phyloP scores from a whole-genome alignment of 2,797 vertebrate species.

The Mastacembelus armatus region DNA sequence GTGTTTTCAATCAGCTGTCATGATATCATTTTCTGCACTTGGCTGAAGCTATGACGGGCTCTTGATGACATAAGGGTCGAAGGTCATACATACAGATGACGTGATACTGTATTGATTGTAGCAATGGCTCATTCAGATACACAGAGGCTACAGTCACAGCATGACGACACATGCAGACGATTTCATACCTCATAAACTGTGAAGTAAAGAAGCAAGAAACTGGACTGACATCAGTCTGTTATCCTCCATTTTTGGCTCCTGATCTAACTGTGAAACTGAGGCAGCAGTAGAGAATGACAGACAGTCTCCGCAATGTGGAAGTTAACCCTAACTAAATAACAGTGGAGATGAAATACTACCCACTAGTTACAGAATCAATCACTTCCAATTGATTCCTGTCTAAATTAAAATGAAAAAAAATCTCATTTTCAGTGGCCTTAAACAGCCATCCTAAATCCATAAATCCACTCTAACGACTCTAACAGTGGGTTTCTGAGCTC shows the following conservation, averaged over 20 bases:
- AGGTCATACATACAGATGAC: slow-evolving; percentile 52
- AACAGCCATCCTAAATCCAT: slow-evolving; percentile 51
- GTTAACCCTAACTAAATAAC: not conserved
- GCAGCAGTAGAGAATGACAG: not conserved
- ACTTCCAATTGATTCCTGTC: slow-evolving; percentile 28
- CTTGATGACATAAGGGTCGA: not conserved
- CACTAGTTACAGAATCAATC: slow-evolving; percentile 18
- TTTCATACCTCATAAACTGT: slow-evolving; percentile 52
- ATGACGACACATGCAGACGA: slow-evolving; percentile 36
- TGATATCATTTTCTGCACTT: slow-evolving; percentile 53
- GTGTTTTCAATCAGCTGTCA: slow-evolving; percentile 67
- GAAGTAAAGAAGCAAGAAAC: slow-evolving; percentile 9
- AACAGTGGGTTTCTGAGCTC: slow-evolving; percentile 31
- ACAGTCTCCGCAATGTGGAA: not conserved
- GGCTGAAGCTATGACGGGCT: slow-evolving; percentile 1
- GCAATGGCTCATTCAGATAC: slow-evolving; percentile 10
- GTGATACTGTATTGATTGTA: slow-evolving; percentile 17
- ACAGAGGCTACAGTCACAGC: slow-evolving; percentile 26
- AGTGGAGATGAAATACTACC: slow-evolving; percentile 20
- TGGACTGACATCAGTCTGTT: slow-evolving; percentile 26
- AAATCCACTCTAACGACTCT: slow-evolving; percentile 55
- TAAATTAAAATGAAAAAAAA: slow-evolving; percentile 45
- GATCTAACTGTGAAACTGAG: not conserved
- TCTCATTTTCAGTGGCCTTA: slow-evolving; percentile 42
- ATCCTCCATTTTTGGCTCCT: slow-evolving; percentile 18